Conservation (phyloP, 2,888 invertebrate species). For the Ennomos fuscantarius region DNA sequence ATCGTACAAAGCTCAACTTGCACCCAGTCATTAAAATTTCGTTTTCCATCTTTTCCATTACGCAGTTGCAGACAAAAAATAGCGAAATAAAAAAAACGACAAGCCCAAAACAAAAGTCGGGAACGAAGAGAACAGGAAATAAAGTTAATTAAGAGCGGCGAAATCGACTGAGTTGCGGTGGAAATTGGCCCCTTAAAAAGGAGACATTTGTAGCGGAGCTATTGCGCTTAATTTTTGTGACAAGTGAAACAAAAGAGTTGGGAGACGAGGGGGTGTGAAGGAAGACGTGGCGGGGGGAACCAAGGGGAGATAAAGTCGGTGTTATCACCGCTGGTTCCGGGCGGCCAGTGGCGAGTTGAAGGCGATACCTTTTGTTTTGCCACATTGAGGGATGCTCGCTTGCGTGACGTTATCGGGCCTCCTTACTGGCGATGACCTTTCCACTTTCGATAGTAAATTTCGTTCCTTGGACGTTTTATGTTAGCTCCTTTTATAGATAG, state of each 20-base stretch:
- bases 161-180: conserved; percentile 85
- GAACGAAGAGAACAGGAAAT: conserved; percentile 83
- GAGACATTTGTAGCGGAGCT: conserved; percentile 83
- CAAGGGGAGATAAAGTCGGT: conserved; percentile 76
- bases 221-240: conserved; percentile 85
- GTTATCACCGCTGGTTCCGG: conserved; percentile 77
- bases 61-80: conserved; percentile 83
- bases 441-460: conserved; percentile 78
- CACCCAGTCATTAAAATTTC: conserved; percentile 83
- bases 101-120: conserved; percentile 82
- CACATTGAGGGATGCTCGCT: conserved; percentile 80
- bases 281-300: conserved; percentile 42
- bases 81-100: conserved; percentile 75
- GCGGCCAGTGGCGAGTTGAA: conserved; percentile 80
- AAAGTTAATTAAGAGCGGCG: conserved; percentile 85
- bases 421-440: conserved; percentile 74
- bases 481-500: conserved; percentile 53
- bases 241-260: conserved; percentile 85
- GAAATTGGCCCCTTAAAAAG: conserved; percentile 84
- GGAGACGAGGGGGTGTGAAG: conserved; percentile 54
- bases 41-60: conserved; percentile 84
- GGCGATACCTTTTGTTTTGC: conserved; percentile 82
- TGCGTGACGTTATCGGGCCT: conserved; percentile 79
- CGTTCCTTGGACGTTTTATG: conserved; percentile 73
- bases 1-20: conserved; percentile 79